Evolutionary conservation across 2,113 vertebrate species (phyloP), one percentile per base, ranked within the genome.

Genomic region (Oreotrochilus melanogaster): DNA sequence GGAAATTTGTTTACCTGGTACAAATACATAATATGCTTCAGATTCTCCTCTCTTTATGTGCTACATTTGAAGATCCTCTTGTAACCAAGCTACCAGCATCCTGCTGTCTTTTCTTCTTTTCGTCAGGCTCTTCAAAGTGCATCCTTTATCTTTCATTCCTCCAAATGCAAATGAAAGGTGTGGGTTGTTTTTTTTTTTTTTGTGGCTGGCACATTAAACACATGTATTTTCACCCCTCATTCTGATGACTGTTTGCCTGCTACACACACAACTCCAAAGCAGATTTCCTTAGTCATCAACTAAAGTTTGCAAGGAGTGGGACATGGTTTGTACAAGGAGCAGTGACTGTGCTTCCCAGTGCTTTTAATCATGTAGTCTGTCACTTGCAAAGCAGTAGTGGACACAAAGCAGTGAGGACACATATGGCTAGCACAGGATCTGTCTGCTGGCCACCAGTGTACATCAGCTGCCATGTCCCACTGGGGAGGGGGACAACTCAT

Each of bases 271-370:
- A 14, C 21, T 83, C 22, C 22, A 72, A 86, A 86, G 24, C 30
- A 82, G 39, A 30, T 33, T 78, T 94, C 75, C 96, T 56, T 43
- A 90, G 71, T 60, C 85, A 91, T 70, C 56, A 62, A 5, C 67
- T 84, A 7, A 64, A 43, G 4, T n/a, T 83, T 51, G 39, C 8
- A 58, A 75, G 30, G 19, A 54, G 24, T 1, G 3, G 17, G 18
- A 24, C 37, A 17, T 37, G 9, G 39, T 92, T 54, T 42, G 23
- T 18, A 42, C 1, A 4, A 0, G 5, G 10, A 33, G 19, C 45
- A 61, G 21, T 0, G 3, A 21, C 18, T 48, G 13, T 53, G 47
- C 65, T 57, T 88, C 72, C 31, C 50, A 30, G 24, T n/a, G 43
- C 18, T 45, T 78, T 86, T 30, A 37, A 6, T 72, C 2, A 21